Evolutionary conservation across 2,113 vertebrate genomes (phyloP), one percentile per base, ranked within the genome.

Genomic region (Atractosteus spatula): DNA sequence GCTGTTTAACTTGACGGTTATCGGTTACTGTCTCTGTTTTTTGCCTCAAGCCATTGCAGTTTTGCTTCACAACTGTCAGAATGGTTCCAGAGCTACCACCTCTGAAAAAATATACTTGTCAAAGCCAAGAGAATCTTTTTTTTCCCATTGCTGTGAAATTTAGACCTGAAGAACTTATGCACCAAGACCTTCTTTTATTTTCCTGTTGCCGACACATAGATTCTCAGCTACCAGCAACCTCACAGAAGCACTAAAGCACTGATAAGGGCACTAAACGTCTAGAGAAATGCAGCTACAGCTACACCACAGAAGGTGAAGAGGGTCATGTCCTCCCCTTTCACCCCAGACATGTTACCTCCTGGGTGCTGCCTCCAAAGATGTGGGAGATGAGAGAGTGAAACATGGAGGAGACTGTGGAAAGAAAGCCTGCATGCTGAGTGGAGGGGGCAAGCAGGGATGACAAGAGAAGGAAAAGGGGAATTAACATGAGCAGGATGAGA

Each of bases 381-480:
- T 75, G 74, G 82, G 90, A 88, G 83, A 93, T 63, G 87, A 92
- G 86, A 85, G 78, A 91, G 91, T 83, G 90, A 91, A 94, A 86
- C 82, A 83, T 44, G 86, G 90, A 92, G 74, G 84, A 82, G 86
- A 94, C 80, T 91, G 92, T 94, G 90, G 91, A 92, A 89, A 94
- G 84, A 86, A 93, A 85, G 88, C 92, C 67, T 83, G 88, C 89
- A 80, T 79, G 85, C 92, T 94, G 88, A 86, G 76, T 73, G 77
- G 73, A 82, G 81, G 76, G 78, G 80, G 78, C 79, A 63, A 83
- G 79, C 64, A 80, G 73, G 70, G 79, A 83, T 71, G 81, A 73
- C 64, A 72, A 81, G 81, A 83, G 78, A 78, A 83, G 80, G 80
- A 80, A 68, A 65, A 45, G 75, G 82, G 2, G 76, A 80, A 0